Percentiles rank a stretch among this genome's conserved stretches.
phyloP scores from a whole-genome alignment of 1,140 invertebrate genomes.

The Zelostemma sp. region DNA sequence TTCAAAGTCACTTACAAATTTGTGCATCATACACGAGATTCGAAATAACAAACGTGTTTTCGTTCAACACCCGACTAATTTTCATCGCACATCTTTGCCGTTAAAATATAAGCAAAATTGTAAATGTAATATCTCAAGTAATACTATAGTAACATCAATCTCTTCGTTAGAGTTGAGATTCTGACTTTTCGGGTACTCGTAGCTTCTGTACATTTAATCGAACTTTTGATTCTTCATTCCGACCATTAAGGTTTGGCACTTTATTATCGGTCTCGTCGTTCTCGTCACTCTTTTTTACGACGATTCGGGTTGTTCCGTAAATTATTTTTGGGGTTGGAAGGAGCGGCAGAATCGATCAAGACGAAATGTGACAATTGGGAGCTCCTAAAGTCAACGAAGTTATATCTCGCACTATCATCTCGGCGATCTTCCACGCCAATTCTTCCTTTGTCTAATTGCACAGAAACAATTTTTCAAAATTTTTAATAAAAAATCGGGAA shows the following conservation, averaged over 20 bases:
- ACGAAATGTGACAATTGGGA: constrained; percentile 51
- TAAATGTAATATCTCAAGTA: not conserved
- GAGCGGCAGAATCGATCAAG: constrained; percentile 47
- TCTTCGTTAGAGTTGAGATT: no score
- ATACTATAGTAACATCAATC: not conserved
- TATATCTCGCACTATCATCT: constrained; percentile 95
- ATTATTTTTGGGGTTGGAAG: not conserved
- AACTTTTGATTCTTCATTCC: constrained; percentile 13
- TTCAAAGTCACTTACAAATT: not conserved
- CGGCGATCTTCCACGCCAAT: constrained; percentile 93
- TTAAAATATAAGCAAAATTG: not conserved
- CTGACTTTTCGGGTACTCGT: not conserved
- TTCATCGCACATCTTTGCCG: no score
- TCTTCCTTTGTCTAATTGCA: constrained; percentile 84
- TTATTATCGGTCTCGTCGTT: not conserved
- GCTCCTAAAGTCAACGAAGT: constrained; percentile 83
- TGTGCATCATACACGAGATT: not conserved
- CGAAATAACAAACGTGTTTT: no score
- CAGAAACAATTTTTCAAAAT: constrained; percentile 4
- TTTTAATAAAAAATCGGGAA: no score
- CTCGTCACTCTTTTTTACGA: not conserved
- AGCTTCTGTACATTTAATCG: constrained; percentile 19
- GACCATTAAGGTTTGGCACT: constrained; percentile 20
- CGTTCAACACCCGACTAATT: no score
- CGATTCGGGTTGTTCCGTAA: not conserved